phyloP scores from a whole-genome alignment of 2,888 invertebrate genomes.

The Belgica antarctica region DNA sequence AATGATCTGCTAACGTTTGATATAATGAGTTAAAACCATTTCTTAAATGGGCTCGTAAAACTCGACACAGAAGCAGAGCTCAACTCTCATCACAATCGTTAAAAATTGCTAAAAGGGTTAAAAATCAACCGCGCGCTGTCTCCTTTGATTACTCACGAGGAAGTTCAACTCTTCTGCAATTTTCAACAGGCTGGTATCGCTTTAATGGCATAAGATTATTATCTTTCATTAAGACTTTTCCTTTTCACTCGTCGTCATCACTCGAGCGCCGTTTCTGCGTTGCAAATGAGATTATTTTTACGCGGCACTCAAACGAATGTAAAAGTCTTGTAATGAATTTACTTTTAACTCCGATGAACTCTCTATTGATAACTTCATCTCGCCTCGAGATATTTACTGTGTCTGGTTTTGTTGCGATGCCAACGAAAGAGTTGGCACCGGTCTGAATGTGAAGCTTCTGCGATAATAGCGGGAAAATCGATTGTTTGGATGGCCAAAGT shows the following conservation, averaged over 20 bases:
- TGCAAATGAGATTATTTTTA: conserved; percentile 15
- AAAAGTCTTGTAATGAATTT: not conserved
- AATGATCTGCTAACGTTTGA: conserved; percentile 40
- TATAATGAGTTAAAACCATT: conserved; percentile 24
- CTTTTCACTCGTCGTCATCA: not conserved
- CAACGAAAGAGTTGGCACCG: conserved; percentile 5
- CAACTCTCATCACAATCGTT: not conserved
- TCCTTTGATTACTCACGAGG: conserved; percentile 41
- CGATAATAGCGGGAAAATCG: not conserved
- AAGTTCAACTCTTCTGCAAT: not conserved
- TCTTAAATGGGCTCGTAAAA: conserved; percentile 36
- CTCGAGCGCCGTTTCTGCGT: too few relatives aligned
- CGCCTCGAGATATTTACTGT: conserved; percentile 15
- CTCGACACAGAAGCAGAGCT: not conserved
- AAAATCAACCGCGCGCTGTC: conserved; percentile 27
- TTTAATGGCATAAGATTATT: conserved; percentile 40
- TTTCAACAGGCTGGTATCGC: conserved; percentile 21
- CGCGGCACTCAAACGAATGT: not conserved
- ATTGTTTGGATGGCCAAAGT: too few relatives aligned
- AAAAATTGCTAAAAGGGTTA: conserved; percentile 24
- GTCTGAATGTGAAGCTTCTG: not conserved
- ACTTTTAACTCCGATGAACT: not conserved
- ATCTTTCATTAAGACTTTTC: conserved; percentile 36
- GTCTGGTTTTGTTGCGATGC: conserved; percentile 20
- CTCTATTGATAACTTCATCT: not conserved